Evolutionary conservation across 2,113 vertebrate species (phyloP), one percentile per base, ranked within the genome.

Genomic region (Pangasianodon gigas): DNA sequence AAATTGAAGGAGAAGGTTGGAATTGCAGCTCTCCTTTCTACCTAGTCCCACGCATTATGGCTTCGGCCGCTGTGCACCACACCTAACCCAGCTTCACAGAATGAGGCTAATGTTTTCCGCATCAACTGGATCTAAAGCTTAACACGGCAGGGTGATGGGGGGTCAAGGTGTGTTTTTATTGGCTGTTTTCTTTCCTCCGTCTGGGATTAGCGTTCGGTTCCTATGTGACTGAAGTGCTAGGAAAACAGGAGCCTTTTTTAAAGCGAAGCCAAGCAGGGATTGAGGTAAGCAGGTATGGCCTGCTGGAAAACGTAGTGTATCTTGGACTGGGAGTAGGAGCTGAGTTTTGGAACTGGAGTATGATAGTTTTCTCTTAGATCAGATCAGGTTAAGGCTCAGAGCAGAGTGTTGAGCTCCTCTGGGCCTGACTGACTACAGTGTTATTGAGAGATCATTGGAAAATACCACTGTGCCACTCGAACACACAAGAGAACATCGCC

Each of bases 1-100:
- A 91, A 92, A 92, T 92, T 92, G 90, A 92, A 90, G 69, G 93
- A 94, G 93, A 94, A 95, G 92, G 91, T 93, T 91, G 89, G 83
- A 88, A 60, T 87, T 85, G 52, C 84, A 87, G 56, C 14, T 69
- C 79, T 91, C 32, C 32, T 52, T 88, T 29, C 46, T 84, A 54
- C 69, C 51, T 85, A 86, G 85, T 75, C 69, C 62, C 90, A 51
- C 65, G 21, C 80, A 85, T 67, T 69, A 84, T 89, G 32, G 44
- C 75, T 65, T 89, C 8, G 24, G 5, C 58, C 46, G 26, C 32
- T 41, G 48, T 87, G 89, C 71, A n/a, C 89, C 91, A 90, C 85
- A 10, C 91, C 90, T 85, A 90, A 91, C 85, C 88, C 67, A 54
- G 84, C 54, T 71, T 81, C 44, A 65, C 79, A 83, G 79, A 91